phyloP scores from a whole-genome alignment of 2,113 vertebrate species.

The Gasterosteus aculeatus region DNA sequence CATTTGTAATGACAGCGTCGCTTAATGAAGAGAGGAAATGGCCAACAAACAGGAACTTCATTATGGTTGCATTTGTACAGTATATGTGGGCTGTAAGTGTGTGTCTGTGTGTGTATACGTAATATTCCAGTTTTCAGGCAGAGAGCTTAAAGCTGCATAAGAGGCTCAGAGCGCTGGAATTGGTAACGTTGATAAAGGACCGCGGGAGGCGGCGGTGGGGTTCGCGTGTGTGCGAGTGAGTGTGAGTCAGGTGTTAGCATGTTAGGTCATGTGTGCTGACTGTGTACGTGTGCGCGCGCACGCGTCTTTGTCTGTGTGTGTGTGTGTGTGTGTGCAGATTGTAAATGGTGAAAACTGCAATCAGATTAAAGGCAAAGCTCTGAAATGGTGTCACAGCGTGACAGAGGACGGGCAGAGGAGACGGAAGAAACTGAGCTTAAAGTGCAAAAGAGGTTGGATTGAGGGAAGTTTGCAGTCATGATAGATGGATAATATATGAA shows the following conservation, averaged over 20 bases:
- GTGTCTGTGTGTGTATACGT: slow-evolving; percentile 40
- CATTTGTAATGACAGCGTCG: slow-evolving; percentile 30
- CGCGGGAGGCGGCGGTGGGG: slow-evolving; percentile 21
- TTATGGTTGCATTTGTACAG: slow-evolving; percentile 31
- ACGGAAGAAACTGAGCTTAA: neutral
- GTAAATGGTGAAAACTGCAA: slow-evolving; percentile 78
- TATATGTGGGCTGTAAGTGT: slow-evolving; percentile 3
- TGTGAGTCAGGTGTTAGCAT: slow-evolving; percentile 1
- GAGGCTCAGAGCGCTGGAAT: slow-evolving; percentile 79
- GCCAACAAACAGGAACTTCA: slow-evolving; percentile 65
- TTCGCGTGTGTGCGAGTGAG: slow-evolving; percentile 21
- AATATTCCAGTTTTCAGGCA: slow-evolving; percentile 70
- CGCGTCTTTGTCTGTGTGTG: slow-evolving; percentile 26
- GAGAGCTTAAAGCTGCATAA: slow-evolving; percentile 79
- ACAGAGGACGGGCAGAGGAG: slow-evolving; percentile 39
- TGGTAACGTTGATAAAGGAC: slow-evolving; percentile 74
- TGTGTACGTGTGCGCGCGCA: slow-evolving; percentile 27
- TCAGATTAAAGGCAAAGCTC: slow-evolving; percentile 80
- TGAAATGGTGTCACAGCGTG: slow-evolving; percentile 72
- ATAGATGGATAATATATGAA: too few relatives aligned
- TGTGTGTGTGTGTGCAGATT: slow-evolving; percentile 42
- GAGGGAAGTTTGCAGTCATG: neutral
- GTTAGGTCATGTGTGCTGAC: slow-evolving; percentile 31
- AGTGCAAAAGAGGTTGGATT: neutral
- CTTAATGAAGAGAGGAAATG: slow-evolving; percentile 61